phyloP scores from a whole-genome alignment of 2,888 invertebrate species.

The Drosophila greeni region DNA sequence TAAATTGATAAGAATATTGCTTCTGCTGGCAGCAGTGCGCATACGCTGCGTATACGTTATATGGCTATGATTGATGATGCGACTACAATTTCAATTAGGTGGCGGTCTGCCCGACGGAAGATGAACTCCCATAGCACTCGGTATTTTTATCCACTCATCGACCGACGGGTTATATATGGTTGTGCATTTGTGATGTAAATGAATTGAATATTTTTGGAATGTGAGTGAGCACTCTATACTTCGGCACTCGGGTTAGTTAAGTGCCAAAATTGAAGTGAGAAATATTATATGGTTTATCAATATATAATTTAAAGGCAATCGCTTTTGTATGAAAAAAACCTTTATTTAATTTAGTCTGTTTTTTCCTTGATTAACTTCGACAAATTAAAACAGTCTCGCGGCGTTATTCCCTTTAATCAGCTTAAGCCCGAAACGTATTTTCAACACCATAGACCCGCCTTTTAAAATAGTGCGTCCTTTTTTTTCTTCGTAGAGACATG shows the following conservation, averaged over 20 bases:
- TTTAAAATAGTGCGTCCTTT: slow-evolving; percentile 25
- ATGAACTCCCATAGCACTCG: slow-evolving; percentile 28
- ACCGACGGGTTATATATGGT: slow-evolving; percentile 21
- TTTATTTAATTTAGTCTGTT: slow-evolving; percentile 5
- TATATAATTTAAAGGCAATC: neutral
- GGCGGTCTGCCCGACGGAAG: slow-evolving; percentile 29
- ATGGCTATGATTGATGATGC: slow-evolving; percentile 61
- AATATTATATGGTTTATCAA: slow-evolving; percentile 1
- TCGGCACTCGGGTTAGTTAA: neutral
- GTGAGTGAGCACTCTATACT: neutral
- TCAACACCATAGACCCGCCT: slow-evolving; percentile 12
- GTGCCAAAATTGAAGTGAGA: neutral
- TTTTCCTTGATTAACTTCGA: slow-evolving; percentile 27
- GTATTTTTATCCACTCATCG: slow-evolving; percentile 30
- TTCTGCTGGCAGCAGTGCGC: slow-evolving; percentile 44
- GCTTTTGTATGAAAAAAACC: neutral
- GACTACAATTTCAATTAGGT: slow-evolving; percentile 63
- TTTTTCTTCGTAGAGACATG: slow-evolving; percentile 4
- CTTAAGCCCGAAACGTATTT: slow-evolving; percentile 21
- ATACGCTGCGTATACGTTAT: slow-evolving; percentile 42
- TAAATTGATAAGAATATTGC: slow-evolving; percentile 68
- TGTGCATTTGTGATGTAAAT: slow-evolving; percentile 25
- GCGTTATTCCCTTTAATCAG: neutral
- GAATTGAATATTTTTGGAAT: slow-evolving; percentile 23
- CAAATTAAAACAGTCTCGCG: slow-evolving; percentile 16